A percentile compares a stretch with the other conserved stretches of the same genome.
phyloP scores from a whole-genome alignment of 1,140 invertebrate genomes.

The Pissodes strobi region DNA sequence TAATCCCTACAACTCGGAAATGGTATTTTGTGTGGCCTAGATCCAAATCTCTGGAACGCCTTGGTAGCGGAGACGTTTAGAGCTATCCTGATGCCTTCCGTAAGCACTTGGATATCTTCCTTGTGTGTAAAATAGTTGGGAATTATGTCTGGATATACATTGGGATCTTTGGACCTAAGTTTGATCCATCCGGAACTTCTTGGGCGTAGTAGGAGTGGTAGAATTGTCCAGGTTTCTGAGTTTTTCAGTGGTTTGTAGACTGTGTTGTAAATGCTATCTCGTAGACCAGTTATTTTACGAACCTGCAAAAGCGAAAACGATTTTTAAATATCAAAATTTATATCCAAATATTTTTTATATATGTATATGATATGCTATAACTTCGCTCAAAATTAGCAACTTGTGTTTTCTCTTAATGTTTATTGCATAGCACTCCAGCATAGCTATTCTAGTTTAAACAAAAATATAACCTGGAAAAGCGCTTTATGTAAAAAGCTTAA shows the following conservation, averaged over 20 bases:
- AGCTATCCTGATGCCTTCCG: constrained; percentile 82
- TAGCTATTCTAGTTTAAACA: no score
- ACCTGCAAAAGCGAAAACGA: constrained; percentile 29
- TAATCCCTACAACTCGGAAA: constrained; percentile 79
- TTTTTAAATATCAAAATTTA: background rate
- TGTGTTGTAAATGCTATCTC: constrained; percentile 80
- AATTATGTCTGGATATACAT: constrained; percentile 82
- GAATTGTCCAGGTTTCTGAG: constrained; percentile 81
- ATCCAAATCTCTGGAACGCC: constrained; percentile 80
- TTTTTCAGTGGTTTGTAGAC: constrained; percentile 80
- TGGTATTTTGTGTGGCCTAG: constrained; percentile 74
- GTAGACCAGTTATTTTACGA: constrained; percentile 71
- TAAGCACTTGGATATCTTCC: constrained; percentile 74
- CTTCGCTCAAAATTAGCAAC: no score
- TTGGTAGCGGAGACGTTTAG: constrained; percentile 76
- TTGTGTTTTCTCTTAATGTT: no score
- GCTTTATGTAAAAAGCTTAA: no score
- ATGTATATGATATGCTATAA: no score
- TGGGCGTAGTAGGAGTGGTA: constrained; percentile 79
- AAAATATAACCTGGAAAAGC: no score
- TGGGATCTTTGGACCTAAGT: constrained; percentile 78
- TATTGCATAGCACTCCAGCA: no score
- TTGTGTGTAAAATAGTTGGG: constrained; percentile 88
- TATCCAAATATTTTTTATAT: no score
- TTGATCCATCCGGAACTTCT: constrained; percentile 81